Percentiles rank a stretch among this genome's conserved stretches.
These are phyloP conservation scores for Leptinotarsa undecemlineata DNA, from an alignment of 1,140 invertebrate genomes.

Conservation along the genomic window DNA sequence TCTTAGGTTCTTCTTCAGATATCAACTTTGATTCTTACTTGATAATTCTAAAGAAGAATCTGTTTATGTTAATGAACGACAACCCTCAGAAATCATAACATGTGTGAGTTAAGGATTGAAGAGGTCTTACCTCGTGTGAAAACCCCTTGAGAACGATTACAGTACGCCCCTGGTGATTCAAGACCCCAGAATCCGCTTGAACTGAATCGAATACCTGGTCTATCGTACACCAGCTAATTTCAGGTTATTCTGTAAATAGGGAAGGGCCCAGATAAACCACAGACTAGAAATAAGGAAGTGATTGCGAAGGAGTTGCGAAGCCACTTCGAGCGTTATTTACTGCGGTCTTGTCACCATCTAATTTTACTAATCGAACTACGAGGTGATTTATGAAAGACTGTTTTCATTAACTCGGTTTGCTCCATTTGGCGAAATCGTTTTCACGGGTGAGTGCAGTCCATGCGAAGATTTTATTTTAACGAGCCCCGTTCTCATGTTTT, in stretches of 20 bases:
- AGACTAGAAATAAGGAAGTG: constrained; percentile 11
- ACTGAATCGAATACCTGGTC: not conserved
- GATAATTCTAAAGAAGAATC: no score
- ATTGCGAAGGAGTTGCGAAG: constrained; percentile 10
- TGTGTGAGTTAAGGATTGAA: no score
- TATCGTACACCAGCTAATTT: not conserved
- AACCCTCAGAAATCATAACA: no score
- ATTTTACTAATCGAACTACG: constrained; percentile 12
- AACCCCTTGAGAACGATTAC: not conserved
- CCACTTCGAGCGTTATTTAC: constrained; percentile 1
- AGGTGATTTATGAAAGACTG: constrained; percentile 8
- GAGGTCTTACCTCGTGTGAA: no score
- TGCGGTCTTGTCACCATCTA: constrained; percentile 14
- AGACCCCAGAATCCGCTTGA: not conserved
- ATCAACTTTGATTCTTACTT: no score
- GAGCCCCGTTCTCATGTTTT: not conserved
- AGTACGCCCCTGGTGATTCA: not conserved
- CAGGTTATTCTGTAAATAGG: constrained; percentile 7
- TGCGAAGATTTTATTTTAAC: not conserved
- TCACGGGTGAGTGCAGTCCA: not conserved
- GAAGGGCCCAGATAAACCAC: constrained; percentile 9
- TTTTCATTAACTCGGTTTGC: not conserved
- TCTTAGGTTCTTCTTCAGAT: no score
- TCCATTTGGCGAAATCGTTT: not conserved
- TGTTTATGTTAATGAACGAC: no score